Evolutionary conservation across 1,140 invertebrate genomes (phyloP).

Genomic region (Cecropterus lyciades): DNA sequence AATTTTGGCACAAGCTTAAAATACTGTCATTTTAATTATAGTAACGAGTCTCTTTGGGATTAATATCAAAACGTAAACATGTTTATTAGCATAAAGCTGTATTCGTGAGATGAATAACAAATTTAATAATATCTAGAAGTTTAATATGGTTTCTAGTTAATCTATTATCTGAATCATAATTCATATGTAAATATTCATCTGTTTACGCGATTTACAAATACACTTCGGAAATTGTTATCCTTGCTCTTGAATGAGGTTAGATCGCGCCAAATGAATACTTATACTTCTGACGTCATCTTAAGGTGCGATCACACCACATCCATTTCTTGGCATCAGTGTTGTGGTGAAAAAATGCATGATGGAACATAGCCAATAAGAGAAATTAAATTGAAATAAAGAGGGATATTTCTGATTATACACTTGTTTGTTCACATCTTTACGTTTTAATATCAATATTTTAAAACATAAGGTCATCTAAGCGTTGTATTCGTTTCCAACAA

Average conservation of each 20-base stretch:
- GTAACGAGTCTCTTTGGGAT: background rate
- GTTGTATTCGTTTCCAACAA: background rate
- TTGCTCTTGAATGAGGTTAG: slow-evolving; percentile 11
- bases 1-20: no score
- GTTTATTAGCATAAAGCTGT: background rate
- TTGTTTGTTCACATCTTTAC: background rate
- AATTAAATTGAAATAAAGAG: slow-evolving; percentile 12
- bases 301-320: slow-evolving; percentile 12
- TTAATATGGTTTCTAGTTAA: slow-evolving; percentile 11
- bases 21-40: no score
- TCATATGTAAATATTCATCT: slow-evolving; percentile 30
- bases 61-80: slow-evolving; percentile 2
- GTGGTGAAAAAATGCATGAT: slow-evolving; percentile 12
- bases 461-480: background rate
- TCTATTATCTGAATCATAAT: slow-evolving; percentile 27
- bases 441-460: background rate
- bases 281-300: slow-evolving; percentile 33
- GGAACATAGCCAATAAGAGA: slow-evolving; percentile 19
- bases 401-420: slow-evolving; percentile 1
- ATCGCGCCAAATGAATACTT: slow-evolving; percentile 34
- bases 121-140: slow-evolving; percentile 14
- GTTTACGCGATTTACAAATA: slow-evolving; percentile 3
- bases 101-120: slow-evolving; percentile 8
- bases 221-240: slow-evolving; percentile 11
- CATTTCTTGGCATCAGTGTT: slow-evolving; percentile 18